Evolutionary conservation across 1,140 invertebrate species (phyloP).

Genomic region (Anastrepha obliqua): DNA sequence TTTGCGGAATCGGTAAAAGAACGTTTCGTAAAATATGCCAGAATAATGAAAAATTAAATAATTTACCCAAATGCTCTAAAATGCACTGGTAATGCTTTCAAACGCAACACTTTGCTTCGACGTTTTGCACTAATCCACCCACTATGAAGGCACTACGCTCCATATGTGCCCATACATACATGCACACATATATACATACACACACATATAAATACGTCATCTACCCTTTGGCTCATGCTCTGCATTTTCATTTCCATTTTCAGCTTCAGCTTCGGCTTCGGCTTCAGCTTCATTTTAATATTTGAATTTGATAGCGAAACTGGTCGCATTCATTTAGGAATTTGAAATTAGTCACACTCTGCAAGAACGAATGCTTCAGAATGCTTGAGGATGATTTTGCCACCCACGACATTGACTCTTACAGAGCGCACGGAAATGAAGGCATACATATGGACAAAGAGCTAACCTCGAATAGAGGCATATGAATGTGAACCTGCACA

Average conservation of each 20-base stretch:
- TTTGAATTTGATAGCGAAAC: conserved; percentile 47
- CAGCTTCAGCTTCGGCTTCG: not conserved
- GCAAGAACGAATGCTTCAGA: not conserved
- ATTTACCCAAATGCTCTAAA: not conserved
- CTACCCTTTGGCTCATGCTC: conserved; percentile 7
- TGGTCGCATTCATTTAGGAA: conserved; percentile 45
- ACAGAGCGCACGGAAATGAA: not conserved
- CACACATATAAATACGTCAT: not conserved
- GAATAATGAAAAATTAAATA: not conserved
- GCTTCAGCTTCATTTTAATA: conserved; percentile 37
- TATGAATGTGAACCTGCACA: not conserved
- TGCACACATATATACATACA: not conserved
- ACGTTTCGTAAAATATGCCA: no score
- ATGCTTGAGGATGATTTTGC: not conserved
- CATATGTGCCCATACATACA: not conserved
- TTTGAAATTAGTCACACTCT: conserved; percentile 36
- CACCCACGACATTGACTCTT: conserved; percentile 19
- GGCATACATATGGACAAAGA: not conserved
- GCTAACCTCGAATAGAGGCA: no score
- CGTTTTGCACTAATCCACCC: conserved; percentile 1
- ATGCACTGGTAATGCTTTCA: not conserved
- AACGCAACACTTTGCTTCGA: not conserved
- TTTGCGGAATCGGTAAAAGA: no score
- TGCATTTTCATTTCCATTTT: conserved; percentile 29
- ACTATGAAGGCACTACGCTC: not conserved